phyloP scores from a whole-genome alignment of 2,113 vertebrate genomes.

The Chaenogobius annularis region DNA sequence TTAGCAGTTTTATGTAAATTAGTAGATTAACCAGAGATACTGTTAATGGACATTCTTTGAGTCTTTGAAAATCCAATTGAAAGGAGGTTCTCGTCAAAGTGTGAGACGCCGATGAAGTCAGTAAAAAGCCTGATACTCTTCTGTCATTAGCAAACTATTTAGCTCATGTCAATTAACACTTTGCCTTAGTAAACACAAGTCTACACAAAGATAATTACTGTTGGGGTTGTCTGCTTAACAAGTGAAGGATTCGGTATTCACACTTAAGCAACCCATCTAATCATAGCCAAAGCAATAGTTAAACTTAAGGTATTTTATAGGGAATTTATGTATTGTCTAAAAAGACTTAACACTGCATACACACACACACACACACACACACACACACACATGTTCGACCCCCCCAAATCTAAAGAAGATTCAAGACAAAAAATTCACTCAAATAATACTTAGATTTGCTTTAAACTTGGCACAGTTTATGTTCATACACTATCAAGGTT shows the following conservation, averaged over 20 bases:
- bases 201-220: background rate
- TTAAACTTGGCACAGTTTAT: too few relatives aligned
- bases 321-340: too few relatives aligned
- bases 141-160: background rate
- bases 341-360: too few relatives aligned
- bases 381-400: too few relatives aligned
- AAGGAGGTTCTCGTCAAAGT: background rate
- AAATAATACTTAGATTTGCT: too few relatives aligned
- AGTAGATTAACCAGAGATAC: background rate
- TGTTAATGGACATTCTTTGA: background rate
- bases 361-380: too few relatives aligned
- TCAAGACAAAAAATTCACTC: too few relatives aligned
- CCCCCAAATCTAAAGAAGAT: too few relatives aligned
- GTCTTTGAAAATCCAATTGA: background rate
- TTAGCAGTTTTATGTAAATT: slow-evolving; percentile 1
- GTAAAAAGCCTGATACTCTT: background rate
- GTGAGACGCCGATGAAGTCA: background rate
- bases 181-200: background rate
- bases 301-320: too few relatives aligned
- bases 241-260: background rate
- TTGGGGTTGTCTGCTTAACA: background rate
- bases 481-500: too few relatives aligned
- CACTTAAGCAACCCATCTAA: background rate
- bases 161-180: background rate
- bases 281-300: too few relatives aligned